Base-by-base conservation (phyloP, 2,888 invertebrate species). In the Drosophila multiciliata region DNA sequence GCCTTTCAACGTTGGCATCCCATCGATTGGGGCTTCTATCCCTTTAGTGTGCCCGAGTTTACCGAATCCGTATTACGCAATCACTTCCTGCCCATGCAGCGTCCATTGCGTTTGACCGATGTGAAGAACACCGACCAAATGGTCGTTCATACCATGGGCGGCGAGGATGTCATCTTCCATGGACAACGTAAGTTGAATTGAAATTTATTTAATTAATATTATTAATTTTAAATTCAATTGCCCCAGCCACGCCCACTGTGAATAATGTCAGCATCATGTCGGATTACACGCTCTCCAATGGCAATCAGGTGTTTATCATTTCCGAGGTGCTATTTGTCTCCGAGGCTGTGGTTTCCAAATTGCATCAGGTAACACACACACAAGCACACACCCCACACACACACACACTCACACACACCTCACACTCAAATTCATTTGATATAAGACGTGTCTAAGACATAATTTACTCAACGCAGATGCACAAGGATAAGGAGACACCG, bases 11-110 rank as follows among this genome's bases (percentile, higher is more conserved):
- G 95, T 74, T 95, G 95, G 95, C 95, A 95, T 91, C 95, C 95
- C 64, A 95, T 95, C 81, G 95, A 95, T 91, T 95, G 95, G 95
- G 95, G 95, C 53, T 95, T 95, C 93, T 95, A 95, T 91, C 95
- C 95, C 6, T 95, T 95, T 90, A 95, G 95, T 82, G 95, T 95
- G 58, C 94, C 95, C 45, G 95, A 95, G 86, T 95, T 95, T 90
- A 95, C 95, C 17, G 95, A 95, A 88, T 94, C 93, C 86, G 93
- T 95, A 64, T 94, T 95, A 82, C 93, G 94, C 76, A 95, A 95
- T 91, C 95, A 95, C 87, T 95, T 95, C 89, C 92, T 95, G 58
- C 94, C 94, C 86, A 94, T 94, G 66, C 94, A 94, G 80, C 91
- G 91, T 15, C 93, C 93, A 6, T 91, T 95, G 63, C 94, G 94